Conservation (phyloP, 2,113 vertebrate species). For the Ameiurus melas region DNA sequence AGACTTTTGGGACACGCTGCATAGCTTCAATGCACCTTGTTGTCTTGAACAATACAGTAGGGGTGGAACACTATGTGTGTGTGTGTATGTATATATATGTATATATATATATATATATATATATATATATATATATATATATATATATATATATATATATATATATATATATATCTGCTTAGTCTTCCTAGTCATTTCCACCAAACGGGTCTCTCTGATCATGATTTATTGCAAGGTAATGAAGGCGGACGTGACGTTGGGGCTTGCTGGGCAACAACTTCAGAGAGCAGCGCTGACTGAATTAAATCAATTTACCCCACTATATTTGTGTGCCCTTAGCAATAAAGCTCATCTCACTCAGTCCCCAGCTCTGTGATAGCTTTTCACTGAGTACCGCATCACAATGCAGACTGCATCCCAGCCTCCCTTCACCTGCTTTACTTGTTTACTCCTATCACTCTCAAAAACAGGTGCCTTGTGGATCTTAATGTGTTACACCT, state of each 20-base stretch:
- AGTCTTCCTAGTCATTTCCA: slow-evolving; percentile 41
- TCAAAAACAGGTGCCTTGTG: slow-evolving; percentile 59
- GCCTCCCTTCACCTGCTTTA: slow-evolving; percentile 56
- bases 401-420: slow-evolving; percentile 60
- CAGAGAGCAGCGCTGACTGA: slow-evolving; percentile 54
- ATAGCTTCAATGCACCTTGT: not conserved
- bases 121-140: too few species aligned
- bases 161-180: slow-evolving; percentile 45
- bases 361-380: slow-evolving; percentile 59
- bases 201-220: slow-evolving; percentile 48
- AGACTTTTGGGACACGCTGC: too few species aligned
- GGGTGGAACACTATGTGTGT: not conserved
- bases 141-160: slow-evolving; percentile 16
- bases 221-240: slow-evolving; percentile 65
- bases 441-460: slow-evolving; percentile 49
- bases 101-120: too few species aligned
- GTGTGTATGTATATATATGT: not conserved
- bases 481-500: slow-evolving; percentile 58
- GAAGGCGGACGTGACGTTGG: slow-evolving; percentile 51
- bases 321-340: slow-evolving; percentile 61
- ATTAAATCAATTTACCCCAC: slow-evolving; percentile 55
- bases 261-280: slow-evolving; percentile 60
- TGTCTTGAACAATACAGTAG: not conserved
- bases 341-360: slow-evolving; percentile 54
- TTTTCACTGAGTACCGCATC: slow-evolving; percentile 57